phyloP scores from a whole-genome alignment of 2,888 invertebrate genomes.

The Taphrorychus bicolor region DNA sequence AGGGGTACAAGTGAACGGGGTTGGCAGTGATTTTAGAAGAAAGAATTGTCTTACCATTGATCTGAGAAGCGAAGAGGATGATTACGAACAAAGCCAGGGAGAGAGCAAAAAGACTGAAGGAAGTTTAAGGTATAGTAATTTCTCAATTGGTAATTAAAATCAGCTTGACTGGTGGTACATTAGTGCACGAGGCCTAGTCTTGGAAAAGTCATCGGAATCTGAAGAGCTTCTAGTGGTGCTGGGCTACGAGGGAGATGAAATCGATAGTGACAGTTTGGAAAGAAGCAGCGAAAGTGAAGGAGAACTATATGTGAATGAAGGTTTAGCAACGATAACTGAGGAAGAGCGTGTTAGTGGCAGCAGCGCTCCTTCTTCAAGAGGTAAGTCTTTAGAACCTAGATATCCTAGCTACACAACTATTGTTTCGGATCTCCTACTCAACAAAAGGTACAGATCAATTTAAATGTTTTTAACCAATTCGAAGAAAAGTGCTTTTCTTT shows the following conservation, averaged over 20 bases:
- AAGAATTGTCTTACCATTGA: constrained; percentile 37
- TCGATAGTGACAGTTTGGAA: constrained; percentile 48
- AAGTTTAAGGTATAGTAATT: constrained; percentile 6
- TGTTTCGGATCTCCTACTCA: no score
- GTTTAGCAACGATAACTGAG: constrained; percentile 59
- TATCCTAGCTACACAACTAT: no score
- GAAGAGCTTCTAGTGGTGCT: constrained; percentile 27
- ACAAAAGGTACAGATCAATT: no score
- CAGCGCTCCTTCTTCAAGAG: constrained; percentile 48
- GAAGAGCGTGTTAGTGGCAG: constrained; percentile 54
- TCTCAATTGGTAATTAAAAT: background rate
- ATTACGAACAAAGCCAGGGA: background rate
- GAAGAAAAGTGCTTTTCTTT: no score
- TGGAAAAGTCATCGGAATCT: constrained; percentile 18
- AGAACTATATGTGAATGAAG: constrained; percentile 53
- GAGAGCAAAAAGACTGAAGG: constrained; percentile 19
- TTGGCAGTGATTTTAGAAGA: constrained; percentile 14
- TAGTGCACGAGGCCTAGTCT: constrained; percentile 3
- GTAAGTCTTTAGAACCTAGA: constrained; percentile 35
- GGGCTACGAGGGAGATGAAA: constrained; percentile 23
- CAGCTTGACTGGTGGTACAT: no score
- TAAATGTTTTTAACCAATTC: no score
- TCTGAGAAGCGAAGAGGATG: constrained; percentile 29
- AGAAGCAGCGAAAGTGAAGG: constrained; percentile 50
- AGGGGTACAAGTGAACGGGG: background rate